Percentiles rank a stretch among this genome's conserved stretches.
Conservation (phyloP, 1,140 invertebrate genomes). For the Zaprionus nigranus region DNA sequence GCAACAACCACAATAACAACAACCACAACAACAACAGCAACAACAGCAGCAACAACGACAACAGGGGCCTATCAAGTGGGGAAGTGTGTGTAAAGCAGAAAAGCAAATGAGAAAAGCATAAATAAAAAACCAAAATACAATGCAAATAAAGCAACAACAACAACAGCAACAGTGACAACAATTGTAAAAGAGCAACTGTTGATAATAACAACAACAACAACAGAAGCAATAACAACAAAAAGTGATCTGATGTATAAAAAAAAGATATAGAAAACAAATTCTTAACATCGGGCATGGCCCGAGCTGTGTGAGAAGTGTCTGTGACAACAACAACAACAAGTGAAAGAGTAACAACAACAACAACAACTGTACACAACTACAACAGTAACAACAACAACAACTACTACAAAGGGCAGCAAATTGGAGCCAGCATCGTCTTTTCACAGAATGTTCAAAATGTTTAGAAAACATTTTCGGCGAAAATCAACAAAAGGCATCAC, state of each 20-base stretch:
- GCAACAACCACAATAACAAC: slow-evolving; percentile 38
- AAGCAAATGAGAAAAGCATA: slow-evolving; percentile 47
- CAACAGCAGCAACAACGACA: slow-evolving; percentile 32
- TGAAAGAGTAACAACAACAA: slow-evolving; percentile 27
- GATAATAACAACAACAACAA: slow-evolving; percentile 36
- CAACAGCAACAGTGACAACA: slow-evolving; percentile 51
- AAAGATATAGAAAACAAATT: slow-evolving; percentile 37
- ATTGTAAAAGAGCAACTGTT: background rate
- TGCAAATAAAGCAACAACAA: slow-evolving; percentile 29
- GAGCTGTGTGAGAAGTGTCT: slow-evolving; percentile 20
- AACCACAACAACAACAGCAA: slow-evolving; percentile 28
- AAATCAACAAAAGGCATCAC: slow-evolving; percentile 66
- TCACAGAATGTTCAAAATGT: slow-evolving; percentile 83
- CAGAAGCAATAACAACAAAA: slow-evolving; percentile 49
- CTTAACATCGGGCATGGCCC: slow-evolving; percentile 57
- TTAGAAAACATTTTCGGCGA: slow-evolving; percentile 84
- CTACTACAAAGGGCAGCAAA: slow-evolving; percentile 24
- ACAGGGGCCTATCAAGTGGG: slow-evolving; percentile 11
- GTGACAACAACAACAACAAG: slow-evolving; percentile 43
- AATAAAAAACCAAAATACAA: slow-evolving; percentile 9
- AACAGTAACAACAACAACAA: slow-evolving; percentile 34
- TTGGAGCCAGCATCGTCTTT: slow-evolving; percentile 40
- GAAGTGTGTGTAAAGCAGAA: slow-evolving; percentile 51
- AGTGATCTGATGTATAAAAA: slow-evolving; percentile 36
- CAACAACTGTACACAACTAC: slow-evolving; percentile 31